Conservation (phyloP, 2,888 invertebrate genomes). For the Nipponacmea schrenckii region DNA sequence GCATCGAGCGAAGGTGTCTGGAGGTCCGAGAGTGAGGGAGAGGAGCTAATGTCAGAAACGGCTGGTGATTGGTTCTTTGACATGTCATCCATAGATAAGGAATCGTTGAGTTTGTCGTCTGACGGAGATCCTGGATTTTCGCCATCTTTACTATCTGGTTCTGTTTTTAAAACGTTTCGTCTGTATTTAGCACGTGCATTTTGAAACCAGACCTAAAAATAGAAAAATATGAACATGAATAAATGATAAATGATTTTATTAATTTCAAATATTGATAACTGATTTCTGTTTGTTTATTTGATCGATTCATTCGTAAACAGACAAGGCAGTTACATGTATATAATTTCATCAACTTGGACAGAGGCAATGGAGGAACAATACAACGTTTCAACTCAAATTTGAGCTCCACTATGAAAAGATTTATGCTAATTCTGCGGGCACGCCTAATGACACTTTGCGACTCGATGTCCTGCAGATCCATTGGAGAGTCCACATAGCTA, state of each 20-base stretch:
- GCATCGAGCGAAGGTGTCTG: conserved; percentile 52
- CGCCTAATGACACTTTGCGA: too few relatives aligned
- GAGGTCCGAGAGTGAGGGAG: conserved; percentile 57
- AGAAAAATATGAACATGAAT: conserved; percentile 5
- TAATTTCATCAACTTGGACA: too few relatives aligned
- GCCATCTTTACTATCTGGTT: conserved; percentile 36
- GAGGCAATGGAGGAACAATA: too few relatives aligned
- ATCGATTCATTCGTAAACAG: too few relatives aligned
- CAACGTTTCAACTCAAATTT: too few relatives aligned
- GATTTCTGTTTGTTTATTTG: too few relatives aligned
- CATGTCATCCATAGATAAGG: conserved; percentile 44
- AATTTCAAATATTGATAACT: too few relatives aligned
- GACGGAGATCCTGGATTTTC: conserved; percentile 24
- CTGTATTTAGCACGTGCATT: conserved; percentile 99
- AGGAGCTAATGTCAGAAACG: conserved; percentile 61
- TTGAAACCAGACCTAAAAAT: conserved; percentile 96
- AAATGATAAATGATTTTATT: not conserved
- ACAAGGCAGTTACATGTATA: too few relatives aligned
- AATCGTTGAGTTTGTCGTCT: conserved; percentile 36
- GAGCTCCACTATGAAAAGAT: too few relatives aligned
- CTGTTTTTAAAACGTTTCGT: conserved; percentile 77
- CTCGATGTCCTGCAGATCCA: too few relatives aligned
- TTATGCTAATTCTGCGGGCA: too few relatives aligned
- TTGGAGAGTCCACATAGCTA: too few relatives aligned
- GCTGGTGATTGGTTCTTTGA: conserved; percentile 56